Conservation (phyloP, 2,888 invertebrate genomes). For the Furcula furcula region DNA sequence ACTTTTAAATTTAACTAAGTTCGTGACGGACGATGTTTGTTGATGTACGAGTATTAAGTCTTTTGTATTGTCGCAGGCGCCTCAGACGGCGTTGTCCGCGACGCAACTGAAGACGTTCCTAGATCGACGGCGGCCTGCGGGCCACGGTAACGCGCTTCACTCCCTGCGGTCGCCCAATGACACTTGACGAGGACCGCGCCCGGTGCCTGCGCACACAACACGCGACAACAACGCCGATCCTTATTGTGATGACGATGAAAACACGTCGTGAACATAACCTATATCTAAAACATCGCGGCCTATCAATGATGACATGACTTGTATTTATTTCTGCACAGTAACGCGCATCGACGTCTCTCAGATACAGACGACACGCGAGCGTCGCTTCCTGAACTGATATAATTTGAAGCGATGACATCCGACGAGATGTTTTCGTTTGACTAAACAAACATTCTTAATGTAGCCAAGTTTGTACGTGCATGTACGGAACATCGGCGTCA, state of each 20-base stretch:
- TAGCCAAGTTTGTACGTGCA: constrained; percentile 22
- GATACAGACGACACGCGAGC: constrained; percentile 10
- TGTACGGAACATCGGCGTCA: constrained; percentile 29
- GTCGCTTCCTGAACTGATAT: constrained; percentile 27
- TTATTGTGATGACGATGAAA: constrained; percentile 2
- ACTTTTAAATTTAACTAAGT: too few relatives aligned
- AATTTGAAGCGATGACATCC: constrained; percentile 10
- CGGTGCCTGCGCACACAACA: constrained; percentile 5
- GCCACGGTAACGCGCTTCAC: constrained; percentile 58
- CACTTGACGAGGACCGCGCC: constrained; percentile 46
- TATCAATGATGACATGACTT: neutral
- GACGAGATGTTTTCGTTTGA: constrained; percentile 8
- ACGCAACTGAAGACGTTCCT: constrained; percentile 70
- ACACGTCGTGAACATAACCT: neutral
- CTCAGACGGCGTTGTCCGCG: constrained; percentile 51
- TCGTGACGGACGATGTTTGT: too few relatives aligned
- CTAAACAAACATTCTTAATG: constrained; percentile 13
- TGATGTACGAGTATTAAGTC: too few relatives aligned
- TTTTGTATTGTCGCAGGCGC: constrained; percentile 55
- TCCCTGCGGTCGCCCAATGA: constrained; percentile 65
- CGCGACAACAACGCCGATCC: constrained; percentile 11
- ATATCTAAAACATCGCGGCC: too few relatives aligned
- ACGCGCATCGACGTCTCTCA: constrained; percentile 14
- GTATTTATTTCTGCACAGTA: constrained; percentile 2
- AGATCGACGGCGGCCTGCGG: constrained; percentile 70